phyloP scores from a whole-genome alignment of 30 jellyfish, hydroid and myxozoan species.

The Hydractinia symbiolongicarpus region DNA sequence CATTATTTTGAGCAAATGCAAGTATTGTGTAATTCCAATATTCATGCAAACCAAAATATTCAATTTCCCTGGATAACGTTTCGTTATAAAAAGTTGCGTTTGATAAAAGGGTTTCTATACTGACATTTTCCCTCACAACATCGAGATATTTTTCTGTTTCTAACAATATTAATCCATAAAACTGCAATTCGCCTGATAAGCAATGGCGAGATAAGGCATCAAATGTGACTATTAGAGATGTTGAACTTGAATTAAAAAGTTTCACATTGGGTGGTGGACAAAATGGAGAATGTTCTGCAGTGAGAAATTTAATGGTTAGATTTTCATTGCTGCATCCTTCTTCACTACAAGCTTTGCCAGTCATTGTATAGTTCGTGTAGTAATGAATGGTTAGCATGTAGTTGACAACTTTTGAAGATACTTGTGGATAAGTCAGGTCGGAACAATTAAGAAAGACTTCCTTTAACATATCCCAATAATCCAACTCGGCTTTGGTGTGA shows the following conservation, averaged over 20 bases:
- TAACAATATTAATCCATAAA: not conserved
- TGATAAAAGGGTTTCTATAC: not conserved
- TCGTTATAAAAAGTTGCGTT: not conserved
- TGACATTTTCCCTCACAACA: not conserved
- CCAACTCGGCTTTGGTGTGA: not conserved
- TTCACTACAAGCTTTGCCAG: constrained; percentile 10
- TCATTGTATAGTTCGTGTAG: constrained; percentile 3
- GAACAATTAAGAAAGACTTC: not conserved
- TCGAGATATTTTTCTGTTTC: not conserved
- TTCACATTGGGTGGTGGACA: constrained; percentile 10
- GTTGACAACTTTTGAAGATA: not conserved
- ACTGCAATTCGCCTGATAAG: constrained; percentile 5
- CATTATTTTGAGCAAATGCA: constrained; percentile 17
- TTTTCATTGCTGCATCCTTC: constrained; percentile 8
- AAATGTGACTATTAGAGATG: not conserved
- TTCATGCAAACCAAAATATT: constrained; percentile 12
- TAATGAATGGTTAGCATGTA: not conserved
- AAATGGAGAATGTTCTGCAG: constrained; percentile 10
- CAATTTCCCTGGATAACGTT: not conserved
- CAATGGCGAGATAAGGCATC: not conserved
- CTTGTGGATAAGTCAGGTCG: not conserved
- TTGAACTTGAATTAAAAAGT: constrained; percentile 6
- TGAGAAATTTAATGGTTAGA: not conserved
- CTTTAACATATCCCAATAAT: constrained; percentile 7
- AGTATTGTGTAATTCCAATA: constrained; percentile 18